These are phyloP conservation scores for Heterochromis multidens DNA, from an alignment of 2,113 vertebrate genomes.

Conservation along the genomic window DNA sequence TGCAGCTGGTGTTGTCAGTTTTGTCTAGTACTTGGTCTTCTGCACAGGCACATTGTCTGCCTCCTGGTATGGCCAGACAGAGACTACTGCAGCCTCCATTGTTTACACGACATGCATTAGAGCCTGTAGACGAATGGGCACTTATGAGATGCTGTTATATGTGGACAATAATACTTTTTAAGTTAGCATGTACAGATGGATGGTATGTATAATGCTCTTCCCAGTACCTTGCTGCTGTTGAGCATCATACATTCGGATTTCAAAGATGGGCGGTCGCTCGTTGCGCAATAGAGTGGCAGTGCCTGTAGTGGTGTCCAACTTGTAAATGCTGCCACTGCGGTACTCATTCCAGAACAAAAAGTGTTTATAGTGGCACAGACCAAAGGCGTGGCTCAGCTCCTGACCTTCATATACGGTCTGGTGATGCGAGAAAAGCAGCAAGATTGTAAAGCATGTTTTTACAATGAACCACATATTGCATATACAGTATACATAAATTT, in stretches of 20 bases:
- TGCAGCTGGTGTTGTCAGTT: conserved; percentile 84
- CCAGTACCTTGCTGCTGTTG: conserved; percentile 81
- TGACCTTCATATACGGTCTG: conserved; percentile 94
- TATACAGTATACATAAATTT: not conserved
- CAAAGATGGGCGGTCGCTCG: conserved; percentile 94
- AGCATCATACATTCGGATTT: conserved; percentile 97
- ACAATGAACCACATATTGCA: not conserved
- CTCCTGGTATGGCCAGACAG: conserved; percentile 88
- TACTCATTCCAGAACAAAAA: conserved; percentile 99
- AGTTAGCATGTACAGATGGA: not conserved
- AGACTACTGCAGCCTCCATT: conserved; percentile 95
- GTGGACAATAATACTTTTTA: not conserved
- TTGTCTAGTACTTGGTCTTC: conserved; percentile 90
- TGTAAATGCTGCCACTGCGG: conserved; percentile 93
- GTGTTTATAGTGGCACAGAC: conserved; percentile 94
- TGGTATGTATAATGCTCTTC: not conserved
- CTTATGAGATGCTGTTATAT: not conserved
- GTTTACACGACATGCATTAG: conserved; percentile 89
- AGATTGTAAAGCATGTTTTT: not conserved
- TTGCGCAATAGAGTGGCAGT: conserved; percentile 85
- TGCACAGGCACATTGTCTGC: conserved; percentile 89
- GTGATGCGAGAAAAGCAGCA: not conserved
- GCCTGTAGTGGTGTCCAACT: conserved; percentile 84
- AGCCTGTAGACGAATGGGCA: conserved; percentile 68
- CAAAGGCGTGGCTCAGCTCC: conserved; percentile 94